A percentile compares a stretch with the other conserved stretches of the same genome.
Conservation (phyloP, 2,888 invertebrate species). For the Teleogryllus oceanicus region DNA sequence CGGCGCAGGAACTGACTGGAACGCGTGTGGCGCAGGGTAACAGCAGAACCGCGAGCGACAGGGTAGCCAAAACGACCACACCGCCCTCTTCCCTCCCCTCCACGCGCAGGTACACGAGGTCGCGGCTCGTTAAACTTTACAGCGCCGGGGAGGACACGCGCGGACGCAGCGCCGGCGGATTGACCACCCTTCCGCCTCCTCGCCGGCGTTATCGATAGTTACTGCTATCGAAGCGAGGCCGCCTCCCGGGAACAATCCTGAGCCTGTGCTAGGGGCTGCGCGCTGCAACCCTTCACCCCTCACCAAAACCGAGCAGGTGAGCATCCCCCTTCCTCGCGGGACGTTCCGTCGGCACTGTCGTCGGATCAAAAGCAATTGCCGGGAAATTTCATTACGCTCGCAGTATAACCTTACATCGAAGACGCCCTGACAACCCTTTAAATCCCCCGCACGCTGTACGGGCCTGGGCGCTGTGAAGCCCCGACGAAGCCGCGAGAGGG, state of each 20-base stretch:
- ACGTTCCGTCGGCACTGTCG: neutral
- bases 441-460: neutral
- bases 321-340: neutral
- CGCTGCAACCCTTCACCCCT: too few species aligned
- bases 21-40: too few species aligned
- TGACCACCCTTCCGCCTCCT: neutral
- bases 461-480: neutral
- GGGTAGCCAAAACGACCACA: too few species aligned
- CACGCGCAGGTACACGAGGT: too few species aligned
- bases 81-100: too few species aligned
- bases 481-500: neutral
- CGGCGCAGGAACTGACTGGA: too few species aligned
- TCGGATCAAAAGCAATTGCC: neutral
- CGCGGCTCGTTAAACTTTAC: neutral
- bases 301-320: neutral
- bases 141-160: neutral
- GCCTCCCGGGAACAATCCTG: neutral
- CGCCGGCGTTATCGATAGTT: neutral
- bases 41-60: too few species aligned
- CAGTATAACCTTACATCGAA: neutral
- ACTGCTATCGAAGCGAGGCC: neutral
- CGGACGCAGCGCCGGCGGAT: neutral
- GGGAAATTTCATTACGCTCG: slow-evolving; percentile 12
- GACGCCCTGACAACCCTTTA: neutral
- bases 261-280: neutral